phyloP scores from a whole-genome alignment of 2,797 vertebrate genomes.

The Poeciliopsis paucimaculata region DNA sequence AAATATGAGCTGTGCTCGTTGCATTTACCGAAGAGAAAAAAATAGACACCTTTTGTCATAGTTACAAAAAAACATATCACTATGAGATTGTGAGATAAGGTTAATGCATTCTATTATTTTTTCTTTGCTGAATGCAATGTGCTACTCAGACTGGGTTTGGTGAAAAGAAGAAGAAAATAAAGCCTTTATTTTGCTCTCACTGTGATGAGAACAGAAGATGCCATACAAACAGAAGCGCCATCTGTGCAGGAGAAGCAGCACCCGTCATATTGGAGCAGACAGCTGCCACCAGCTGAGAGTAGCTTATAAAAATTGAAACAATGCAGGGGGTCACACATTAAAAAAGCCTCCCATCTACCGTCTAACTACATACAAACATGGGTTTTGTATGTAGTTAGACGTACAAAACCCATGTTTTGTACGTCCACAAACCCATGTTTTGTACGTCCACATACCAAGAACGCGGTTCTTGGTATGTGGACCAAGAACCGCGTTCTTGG shows the following conservation, averaged over 20 bases:
- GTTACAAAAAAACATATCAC: too few species aligned
- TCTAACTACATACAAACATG: conserved; percentile 11
- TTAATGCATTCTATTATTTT: too few species aligned
- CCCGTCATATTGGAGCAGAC: conserved; percentile 14
- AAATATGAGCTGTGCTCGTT: not conserved
- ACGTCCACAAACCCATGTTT: too few species aligned
- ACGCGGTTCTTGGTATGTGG: too few species aligned
- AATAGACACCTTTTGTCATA: too few species aligned
- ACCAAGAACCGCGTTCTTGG: too few species aligned
- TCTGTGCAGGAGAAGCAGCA: conserved; percentile 25
- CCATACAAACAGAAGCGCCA: conserved; percentile 15
- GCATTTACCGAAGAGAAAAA: too few species aligned
- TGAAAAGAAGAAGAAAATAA: conserved; percentile 18
- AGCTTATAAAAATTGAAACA: conserved; percentile 19
- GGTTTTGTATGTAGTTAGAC: too few species aligned
- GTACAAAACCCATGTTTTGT: too few species aligned
- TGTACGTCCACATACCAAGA: too few species aligned
- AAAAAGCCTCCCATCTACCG: conserved; percentile 6
- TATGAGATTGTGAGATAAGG: too few species aligned
- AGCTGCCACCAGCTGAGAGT: conserved; percentile 13
- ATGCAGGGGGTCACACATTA: conserved; percentile 22
- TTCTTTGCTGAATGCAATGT: too few species aligned
- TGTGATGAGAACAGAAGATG: conserved; percentile 27
- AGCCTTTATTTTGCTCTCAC: conserved; percentile 22
- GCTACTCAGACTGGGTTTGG: conserved; percentile 22